phyloP scores from a whole-genome alignment of 2,888 invertebrate species.

The Protonemura montana region DNA sequence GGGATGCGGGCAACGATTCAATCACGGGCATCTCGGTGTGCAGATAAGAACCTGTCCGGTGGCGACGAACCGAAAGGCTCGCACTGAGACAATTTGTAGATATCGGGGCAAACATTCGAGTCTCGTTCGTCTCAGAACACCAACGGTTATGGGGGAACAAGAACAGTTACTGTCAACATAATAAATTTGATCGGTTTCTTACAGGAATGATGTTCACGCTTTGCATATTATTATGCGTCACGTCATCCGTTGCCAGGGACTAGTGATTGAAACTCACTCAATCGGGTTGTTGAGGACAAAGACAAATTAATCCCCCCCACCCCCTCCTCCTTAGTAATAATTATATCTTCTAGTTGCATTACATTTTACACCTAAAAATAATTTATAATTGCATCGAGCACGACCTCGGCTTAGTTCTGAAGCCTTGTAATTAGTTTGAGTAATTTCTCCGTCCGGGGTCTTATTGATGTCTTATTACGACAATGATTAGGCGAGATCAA shows the following conservation, averaged over 20 bases:
- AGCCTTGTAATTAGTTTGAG: conserved; percentile 37
- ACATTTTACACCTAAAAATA: not conserved
- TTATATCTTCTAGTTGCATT: not conserved
- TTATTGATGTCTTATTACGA: conserved; percentile 42
- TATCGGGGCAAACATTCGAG: not conserved
- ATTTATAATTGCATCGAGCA: not conserved
- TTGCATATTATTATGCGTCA: no score
- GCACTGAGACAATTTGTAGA: not conserved
- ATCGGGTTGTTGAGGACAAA: not conserved
- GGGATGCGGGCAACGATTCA: conserved; percentile 47
- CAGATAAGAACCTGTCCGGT: conserved; percentile 38
- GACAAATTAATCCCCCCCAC: not conserved
- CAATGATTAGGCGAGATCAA: conserved; percentile 39
- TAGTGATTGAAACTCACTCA: not conserved
- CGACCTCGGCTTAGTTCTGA: conserved; percentile 16
- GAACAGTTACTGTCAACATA: no score
- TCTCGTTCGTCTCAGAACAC: no score
- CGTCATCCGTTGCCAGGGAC: no score
- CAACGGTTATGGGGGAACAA: no score
- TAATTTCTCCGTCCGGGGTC: conserved; percentile 35
- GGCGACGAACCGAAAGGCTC: conserved; percentile 15
- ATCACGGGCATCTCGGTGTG: conserved; percentile 41
- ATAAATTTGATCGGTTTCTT: no score
- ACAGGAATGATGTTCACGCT: no score
- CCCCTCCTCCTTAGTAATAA: not conserved